Base-by-base conservation (phyloP, 2,888 invertebrate species). In the Girardia tigrina region DNA sequence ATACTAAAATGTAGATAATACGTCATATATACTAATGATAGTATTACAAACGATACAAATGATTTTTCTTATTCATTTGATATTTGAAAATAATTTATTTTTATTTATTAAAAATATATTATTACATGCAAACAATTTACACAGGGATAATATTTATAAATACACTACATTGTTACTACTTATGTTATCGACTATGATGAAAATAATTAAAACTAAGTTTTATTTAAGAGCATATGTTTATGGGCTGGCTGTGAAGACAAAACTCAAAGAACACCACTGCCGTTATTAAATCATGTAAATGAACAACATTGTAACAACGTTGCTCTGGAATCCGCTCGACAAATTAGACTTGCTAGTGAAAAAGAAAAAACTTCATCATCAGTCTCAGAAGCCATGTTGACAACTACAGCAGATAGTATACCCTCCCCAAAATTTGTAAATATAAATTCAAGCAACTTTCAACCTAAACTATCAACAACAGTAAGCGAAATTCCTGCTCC, bases 191-290 rank as follows among this genome's bases (percentile, higher is more conserved):
- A n/a, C n/a, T n/a, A n/a, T n/a, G n/a, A n/a, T n/a, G n/a, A n/a
- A n/a, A n/a, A n/a, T n/a, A n/a, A n/a, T n/a, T n/a, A n/a, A n/a
- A n/a, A n/a, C n/a, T n/a, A n/a, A n/a, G n/a, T 16, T 56, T 12
- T 2, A 56, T 56, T 29, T 29, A 6, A 73, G 73, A 36, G 36
- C 36, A 36, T 73, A 6, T 73, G 73, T n/a, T 29, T 29, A 29
- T 73, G 73, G 73, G 36, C 73, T 26, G 73, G 69, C 23, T 73
- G 73, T 29, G 73, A 73, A 28, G 73, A 36, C 36, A 28, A 73
- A 26, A 36, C 42, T 29, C 28, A 73, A 26, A 28, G 73, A 29
- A 36, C 36, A 20, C 73, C 73, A 14, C 23, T 73, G n/a, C 26
- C 29, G 20, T 26, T 73, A 2, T 73, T 73, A 36, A 73, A 36